phyloP scores from a whole-genome alignment of 1,140 invertebrate genomes.

The Bactericera cockerelli region DNA sequence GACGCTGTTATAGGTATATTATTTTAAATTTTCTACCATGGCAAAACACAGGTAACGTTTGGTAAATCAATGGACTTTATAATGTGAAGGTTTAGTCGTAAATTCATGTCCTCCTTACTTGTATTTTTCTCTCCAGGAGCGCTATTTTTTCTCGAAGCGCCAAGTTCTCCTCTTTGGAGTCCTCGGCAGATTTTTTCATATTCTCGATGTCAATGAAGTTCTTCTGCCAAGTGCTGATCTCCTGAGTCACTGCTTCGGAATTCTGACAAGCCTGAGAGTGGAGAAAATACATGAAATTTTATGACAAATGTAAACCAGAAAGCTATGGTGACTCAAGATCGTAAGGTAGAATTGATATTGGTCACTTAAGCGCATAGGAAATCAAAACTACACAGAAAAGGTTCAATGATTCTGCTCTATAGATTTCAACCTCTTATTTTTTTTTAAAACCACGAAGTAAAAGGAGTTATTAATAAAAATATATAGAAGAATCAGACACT shows the following conservation, averaged over 20 bases:
- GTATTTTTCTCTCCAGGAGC: conserved; percentile 49
- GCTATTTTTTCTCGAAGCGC: conserved; percentile 42
- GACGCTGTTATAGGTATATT: too few relatives aligned
- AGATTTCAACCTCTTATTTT: too few relatives aligned
- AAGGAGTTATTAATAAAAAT: too few relatives aligned
- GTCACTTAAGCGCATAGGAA: not conserved
- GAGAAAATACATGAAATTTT: conserved; percentile 12
- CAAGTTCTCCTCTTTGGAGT: conserved; percentile 39
- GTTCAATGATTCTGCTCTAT: too few relatives aligned
- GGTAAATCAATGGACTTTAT: too few relatives aligned
- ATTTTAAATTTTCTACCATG: too few relatives aligned
- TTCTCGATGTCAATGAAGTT: conserved; percentile 53
- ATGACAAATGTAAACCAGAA: not conserved
- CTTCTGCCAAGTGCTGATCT: conserved; percentile 52
- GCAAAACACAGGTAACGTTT: too few relatives aligned
- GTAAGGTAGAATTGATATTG: not conserved
- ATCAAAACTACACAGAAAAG: not conserved
- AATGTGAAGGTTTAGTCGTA: too few relatives aligned
- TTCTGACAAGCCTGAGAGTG: conserved; percentile 33
- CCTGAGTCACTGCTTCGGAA: conserved; percentile 39
- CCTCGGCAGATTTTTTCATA: conserved; percentile 37
- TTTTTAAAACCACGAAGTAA: too few relatives aligned
- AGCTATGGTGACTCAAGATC: not conserved
- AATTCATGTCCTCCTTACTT: too few relatives aligned
- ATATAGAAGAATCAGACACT: too few relatives aligned